Conservation (phyloP, 2,797 vertebrate species). For the Lepus oiostolus region DNA sequence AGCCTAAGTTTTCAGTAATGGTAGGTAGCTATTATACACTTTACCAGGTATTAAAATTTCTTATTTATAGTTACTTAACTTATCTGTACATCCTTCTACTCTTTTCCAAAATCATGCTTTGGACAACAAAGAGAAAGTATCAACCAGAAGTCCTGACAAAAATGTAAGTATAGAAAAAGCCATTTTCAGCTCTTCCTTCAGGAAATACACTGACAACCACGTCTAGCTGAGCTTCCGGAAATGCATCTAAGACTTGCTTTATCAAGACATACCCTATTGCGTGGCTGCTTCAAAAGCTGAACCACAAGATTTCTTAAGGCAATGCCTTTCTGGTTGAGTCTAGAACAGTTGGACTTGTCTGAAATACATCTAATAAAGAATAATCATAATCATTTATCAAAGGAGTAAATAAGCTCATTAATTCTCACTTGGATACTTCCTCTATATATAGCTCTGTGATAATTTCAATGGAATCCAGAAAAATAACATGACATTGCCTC, state of each 20-base stretch:
- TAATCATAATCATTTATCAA: not conserved
- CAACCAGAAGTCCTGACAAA: not conserved
- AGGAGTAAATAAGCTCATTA: slow-evolving; percentile 35
- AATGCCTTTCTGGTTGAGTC: slow-evolving; percentile 33
- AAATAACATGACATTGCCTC: not conserved
- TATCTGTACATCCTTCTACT: slow-evolving; percentile 3
- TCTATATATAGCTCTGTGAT: slow-evolving; percentile 18
- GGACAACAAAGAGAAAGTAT: slow-evolving; percentile 11
- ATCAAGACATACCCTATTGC: not conserved
- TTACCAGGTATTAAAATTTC: not conserved
- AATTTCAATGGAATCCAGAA: not conserved
- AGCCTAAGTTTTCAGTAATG: slow-evolving; percentile 18
- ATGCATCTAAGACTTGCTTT: not conserved
- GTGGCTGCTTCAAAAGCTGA: not conserved
- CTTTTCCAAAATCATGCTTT: slow-evolving; percentile 44
- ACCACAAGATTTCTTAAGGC: slow-evolving; percentile 34
- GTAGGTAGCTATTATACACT: not conserved
- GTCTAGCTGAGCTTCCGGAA: not conserved
- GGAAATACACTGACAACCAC: not conserved
- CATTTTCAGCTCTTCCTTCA: slow-evolving; percentile 1
- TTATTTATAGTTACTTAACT: slow-evolving; percentile 9
- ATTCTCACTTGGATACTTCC: not conserved
- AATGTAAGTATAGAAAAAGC: slow-evolving; percentile 15
- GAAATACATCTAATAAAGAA: slow-evolving; percentile 41
- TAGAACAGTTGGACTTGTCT: not conserved